Percentiles rank a stretch among this genome's conserved stretches.
Conservation (phyloP, 2,113 vertebrate genomes). For the Cheilinus undulatus region DNA sequence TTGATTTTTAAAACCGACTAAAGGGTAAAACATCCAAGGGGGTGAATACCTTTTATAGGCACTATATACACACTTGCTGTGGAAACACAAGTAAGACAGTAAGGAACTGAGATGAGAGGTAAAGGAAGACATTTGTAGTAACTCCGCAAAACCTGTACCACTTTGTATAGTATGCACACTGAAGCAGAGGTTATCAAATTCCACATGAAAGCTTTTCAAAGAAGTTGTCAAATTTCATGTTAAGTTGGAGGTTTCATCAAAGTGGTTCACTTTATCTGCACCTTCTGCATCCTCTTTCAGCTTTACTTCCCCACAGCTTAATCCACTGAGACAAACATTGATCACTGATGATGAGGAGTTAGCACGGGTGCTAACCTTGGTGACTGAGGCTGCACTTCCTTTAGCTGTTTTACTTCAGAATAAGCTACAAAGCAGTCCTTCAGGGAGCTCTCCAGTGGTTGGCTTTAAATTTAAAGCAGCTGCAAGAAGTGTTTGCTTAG, state of each 20-base stretch:
- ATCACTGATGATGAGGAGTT: conserved; percentile 4
- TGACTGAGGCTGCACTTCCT: neutral
- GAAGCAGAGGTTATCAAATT: neutral
- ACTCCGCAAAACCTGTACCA: too few relatives aligned
- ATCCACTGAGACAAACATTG: neutral
- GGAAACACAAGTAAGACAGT: too few relatives aligned
- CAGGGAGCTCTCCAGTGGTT: neutral
- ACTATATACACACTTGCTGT: too few relatives aligned
- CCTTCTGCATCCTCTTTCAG: neutral
- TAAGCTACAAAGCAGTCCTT: conserved; percentile 10
- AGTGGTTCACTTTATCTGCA: neutral
- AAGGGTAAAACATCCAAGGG: too few relatives aligned
- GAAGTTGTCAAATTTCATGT: neutral
- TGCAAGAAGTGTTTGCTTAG: conserved; percentile 2
- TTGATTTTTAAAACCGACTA: too few relatives aligned
- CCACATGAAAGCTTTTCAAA: neutral
- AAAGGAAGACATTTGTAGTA: too few relatives aligned
- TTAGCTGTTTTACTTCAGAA: neutral
- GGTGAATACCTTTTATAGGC: too few relatives aligned
- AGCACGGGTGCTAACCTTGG: neutral
- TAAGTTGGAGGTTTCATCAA: neutral
- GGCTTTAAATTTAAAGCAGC: conserved; percentile 7
- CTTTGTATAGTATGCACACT: too few relatives aligned
- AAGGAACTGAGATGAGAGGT: too few relatives aligned
- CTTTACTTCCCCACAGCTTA: neutral